Base-by-base conservation (phyloP, 1,140 invertebrate genomes). In the Drosophila nigrodunni region DNA sequence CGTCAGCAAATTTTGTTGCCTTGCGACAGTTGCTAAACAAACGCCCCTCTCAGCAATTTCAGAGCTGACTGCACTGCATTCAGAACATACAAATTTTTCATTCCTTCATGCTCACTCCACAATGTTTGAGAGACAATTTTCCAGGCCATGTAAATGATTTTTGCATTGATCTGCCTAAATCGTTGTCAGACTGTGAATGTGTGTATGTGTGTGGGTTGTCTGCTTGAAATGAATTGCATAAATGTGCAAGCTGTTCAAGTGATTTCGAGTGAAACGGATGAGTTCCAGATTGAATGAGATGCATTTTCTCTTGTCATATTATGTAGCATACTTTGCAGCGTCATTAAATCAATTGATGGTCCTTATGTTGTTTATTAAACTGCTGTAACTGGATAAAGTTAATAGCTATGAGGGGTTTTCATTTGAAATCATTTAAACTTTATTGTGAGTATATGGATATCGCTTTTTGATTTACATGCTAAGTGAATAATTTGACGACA, bases 201-300 rank as follows among this genome's bases (percentile, higher is more conserved):
- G 11, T 41, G 39, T 62, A 13, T 54, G 10, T 47, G 39, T 41
- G 13, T 55, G 30, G 52, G 57, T 13, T 41, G 34, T 57, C 50
- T 80, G 67, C 78, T 77, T 77, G 81, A 80, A 85, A 69, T 80
- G 74, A 85, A 62, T 77, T 67, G 81, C 65, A 85, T 77, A 73
- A 85, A 83, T 83, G 81, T 73, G 81, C 81, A 85, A 83, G 68
- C 59, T 80, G 77, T 80, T 80, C 73, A 80, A 83, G 81, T 80
- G 77, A 74, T 69, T 77, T 85, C 67, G 34, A 80, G 81, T 83
- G 77, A 68, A 80, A 73, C 41, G 44, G 54, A 65, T 64, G 44
- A 52, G 39, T 49, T 15, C 13, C 25, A 55, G 39, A 60, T 59
- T 62, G 80, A 66, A 66, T 62, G 77, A 80, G 52, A 70, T 67